Evolutionary conservation across 2,888 invertebrate species (phyloP).

Genomic region (Pammene aurita): DNA sequence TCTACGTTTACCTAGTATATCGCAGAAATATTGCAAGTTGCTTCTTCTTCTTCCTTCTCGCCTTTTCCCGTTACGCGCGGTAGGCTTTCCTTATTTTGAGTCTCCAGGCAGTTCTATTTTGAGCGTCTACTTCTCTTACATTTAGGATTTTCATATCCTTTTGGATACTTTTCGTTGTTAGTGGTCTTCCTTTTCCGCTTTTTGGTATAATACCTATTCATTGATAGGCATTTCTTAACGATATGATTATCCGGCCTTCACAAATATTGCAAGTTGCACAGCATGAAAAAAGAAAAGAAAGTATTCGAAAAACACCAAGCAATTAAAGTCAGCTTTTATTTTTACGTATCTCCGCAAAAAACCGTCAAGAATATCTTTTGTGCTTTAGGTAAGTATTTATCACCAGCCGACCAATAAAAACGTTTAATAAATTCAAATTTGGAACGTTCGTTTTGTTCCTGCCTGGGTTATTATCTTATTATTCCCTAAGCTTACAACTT

Average conservation of each 20-base stretch:
- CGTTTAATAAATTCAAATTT: conserved; percentile 59
- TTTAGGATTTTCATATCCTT: no score
- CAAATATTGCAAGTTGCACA: background rate
- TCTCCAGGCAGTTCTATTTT: no score
- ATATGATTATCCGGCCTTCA: no score
- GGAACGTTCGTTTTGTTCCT: conserved; percentile 53
- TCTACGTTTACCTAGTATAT: no score
- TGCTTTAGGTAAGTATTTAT: conserved; percentile 1
- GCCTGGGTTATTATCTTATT: background rate
- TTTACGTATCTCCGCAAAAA: conserved; percentile 3
- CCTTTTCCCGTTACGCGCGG: no score
- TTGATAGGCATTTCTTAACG: no score
- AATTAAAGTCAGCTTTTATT: conserved; percentile 14
- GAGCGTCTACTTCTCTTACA: no score
- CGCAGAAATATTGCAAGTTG: background rate
- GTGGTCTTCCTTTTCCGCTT: no score
- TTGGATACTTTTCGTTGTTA: no score
- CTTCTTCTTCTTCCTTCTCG: no score
- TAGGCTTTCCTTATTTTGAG: no score
- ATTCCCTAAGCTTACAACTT: background rate
- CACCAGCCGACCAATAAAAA: conserved; percentile 14
- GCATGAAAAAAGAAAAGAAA: background rate
- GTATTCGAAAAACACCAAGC: background rate
- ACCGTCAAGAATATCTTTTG: background rate
- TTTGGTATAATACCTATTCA: no score